These are phyloP conservation scores for Drosophila truncata DNA, from an alignment of 1,140 invertebrate genomes.

Conservation along the genomic window DNA sequence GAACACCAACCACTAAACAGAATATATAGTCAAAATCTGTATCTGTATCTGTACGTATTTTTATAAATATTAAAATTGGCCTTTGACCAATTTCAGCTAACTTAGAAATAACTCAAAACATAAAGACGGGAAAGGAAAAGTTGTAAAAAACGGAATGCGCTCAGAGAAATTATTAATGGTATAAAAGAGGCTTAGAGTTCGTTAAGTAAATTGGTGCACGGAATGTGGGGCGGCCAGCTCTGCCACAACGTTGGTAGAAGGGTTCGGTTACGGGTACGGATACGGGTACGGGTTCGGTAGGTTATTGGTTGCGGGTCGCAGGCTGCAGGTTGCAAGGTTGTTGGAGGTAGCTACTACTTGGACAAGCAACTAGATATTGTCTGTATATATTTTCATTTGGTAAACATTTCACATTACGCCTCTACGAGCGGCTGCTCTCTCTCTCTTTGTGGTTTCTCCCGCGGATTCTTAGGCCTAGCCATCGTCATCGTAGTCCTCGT, in stretches of 20 bases:
- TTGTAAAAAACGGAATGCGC: constrained; percentile 63
- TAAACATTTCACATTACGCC: constrained; percentile 81
- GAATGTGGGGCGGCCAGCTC: constrained; percentile 68
- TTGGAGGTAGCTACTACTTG: constrained; percentile 65
- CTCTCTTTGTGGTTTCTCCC: constrained; percentile 27
- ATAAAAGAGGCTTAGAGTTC: constrained; percentile 28
- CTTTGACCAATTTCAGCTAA: constrained; percentile 59
- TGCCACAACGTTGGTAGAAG: constrained; percentile 55
- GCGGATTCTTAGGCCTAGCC: constrained; percentile 32
- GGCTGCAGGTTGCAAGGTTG: constrained; percentile 13
- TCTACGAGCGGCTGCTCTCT: constrained; percentile 45
- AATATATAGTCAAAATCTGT: constrained; percentile 16
- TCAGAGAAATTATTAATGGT: constrained; percentile 41
- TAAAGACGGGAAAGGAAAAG: constrained; percentile 39
- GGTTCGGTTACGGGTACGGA: constrained; percentile 2
- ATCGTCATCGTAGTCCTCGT: constrained; percentile 83
- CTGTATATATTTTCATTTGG: constrained; percentile 80
- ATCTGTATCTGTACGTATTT: constrained; percentile 27
- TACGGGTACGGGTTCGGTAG: constrained; percentile 6
- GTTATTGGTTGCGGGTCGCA: constrained; percentile 49
- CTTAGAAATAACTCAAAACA: constrained; percentile 51
- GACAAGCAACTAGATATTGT: constrained; percentile 58
- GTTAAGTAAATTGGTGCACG: constrained; percentile 79
- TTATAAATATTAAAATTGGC: constrained; percentile 58
- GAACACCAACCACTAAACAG: constrained; percentile 57